phyloP scores from a whole-genome alignment of 2,888 invertebrate species.

The Stramonita haemastoma region DNA sequence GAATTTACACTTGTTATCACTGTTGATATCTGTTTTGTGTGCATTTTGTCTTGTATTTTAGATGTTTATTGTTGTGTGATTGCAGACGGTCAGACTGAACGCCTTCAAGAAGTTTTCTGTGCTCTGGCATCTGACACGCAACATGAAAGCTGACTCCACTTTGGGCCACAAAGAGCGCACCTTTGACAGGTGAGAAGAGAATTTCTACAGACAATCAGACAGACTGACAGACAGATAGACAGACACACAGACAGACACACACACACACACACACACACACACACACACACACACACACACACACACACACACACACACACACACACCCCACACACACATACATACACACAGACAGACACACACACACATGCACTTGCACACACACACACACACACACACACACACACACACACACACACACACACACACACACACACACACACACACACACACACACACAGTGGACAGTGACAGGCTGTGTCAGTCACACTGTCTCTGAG shows the following conservation, averaged over 20 bases:
- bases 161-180: slow-evolving; percentile 77
- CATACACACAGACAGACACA: background rate
- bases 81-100: slow-evolving; percentile 78
- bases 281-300: background rate
- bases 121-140: slow-evolving; percentile 88
- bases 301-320: background rate
- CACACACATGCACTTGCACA: background rate
- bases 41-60: too few relatives aligned
- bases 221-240: background rate
- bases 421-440: too few relatives aligned
- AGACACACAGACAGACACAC: background rate
- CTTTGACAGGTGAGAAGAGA: slow-evolving; percentile 81
- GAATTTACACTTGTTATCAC: background rate
- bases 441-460: too few relatives aligned
- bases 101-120: slow-evolving; percentile 83
- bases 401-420: background rate
- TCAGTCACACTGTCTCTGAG: too few relatives aligned
- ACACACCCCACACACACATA: background rate
- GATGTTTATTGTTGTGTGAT: slow-evolving; percentile 19
- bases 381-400: background rate
- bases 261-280: slow-evolving; percentile 1
- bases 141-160: slow-evolving; percentile 78
- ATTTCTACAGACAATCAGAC: background rate
- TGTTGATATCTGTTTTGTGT: background rate
- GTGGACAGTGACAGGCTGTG: too few relatives aligned